phyloP scores from a whole-genome alignment of 2,888 invertebrate species.

The Diaperis boleti region DNA sequence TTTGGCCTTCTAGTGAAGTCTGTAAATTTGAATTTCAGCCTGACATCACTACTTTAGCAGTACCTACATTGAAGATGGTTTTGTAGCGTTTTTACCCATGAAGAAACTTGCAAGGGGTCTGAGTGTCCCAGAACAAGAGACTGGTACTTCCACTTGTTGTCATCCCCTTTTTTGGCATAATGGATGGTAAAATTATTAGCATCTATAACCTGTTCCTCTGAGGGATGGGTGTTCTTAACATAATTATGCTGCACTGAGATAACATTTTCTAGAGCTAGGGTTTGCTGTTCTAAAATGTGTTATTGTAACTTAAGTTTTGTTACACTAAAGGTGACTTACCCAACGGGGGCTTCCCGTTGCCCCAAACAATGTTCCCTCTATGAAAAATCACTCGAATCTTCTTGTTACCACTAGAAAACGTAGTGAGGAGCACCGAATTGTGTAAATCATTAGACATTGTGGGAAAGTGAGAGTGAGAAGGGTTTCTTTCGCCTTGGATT shows the following conservation, averaged over 20 bases:
- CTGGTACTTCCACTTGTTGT: slow-evolving; percentile 72
- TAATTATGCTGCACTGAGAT: slow-evolving; percentile 69
- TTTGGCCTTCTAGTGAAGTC: slow-evolving; percentile 74
- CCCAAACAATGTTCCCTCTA: slow-evolving; percentile 74
- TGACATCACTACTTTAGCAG: too few relatives aligned
- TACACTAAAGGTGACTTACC: slow-evolving; percentile 63
- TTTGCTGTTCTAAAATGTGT: slow-evolving; percentile 67
- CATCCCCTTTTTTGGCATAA: slow-evolving; percentile 70
- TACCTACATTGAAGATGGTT: slow-evolving; percentile 69
- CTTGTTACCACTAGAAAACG: slow-evolving; percentile 73
- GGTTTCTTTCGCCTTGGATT: slow-evolving; percentile 4
- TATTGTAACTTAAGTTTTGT: slow-evolving; percentile 11
- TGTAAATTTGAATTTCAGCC: slow-evolving; percentile 56
- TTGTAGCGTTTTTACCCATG: slow-evolving; percentile 73
- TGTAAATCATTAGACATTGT: slow-evolving; percentile 56
- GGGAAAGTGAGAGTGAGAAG: slow-evolving; percentile 13
- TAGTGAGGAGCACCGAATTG: slow-evolving; percentile 63
- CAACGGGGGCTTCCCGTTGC: slow-evolving; percentile 70
- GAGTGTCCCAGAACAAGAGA: slow-evolving; percentile 71
- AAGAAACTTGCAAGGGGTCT: slow-evolving; percentile 72
- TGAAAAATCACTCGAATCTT: slow-evolving; percentile 74
- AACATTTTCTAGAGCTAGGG: slow-evolving; percentile 70
- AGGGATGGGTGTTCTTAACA: slow-evolving; percentile 61
- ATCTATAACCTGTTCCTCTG: slow-evolving; percentile 59
- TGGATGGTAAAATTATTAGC: slow-evolving; percentile 72